These are phyloP conservation scores for Aplidium turbinatum DNA, from an alignment of 23 tunicate genomes.

Conservation along the genomic window DNA sequence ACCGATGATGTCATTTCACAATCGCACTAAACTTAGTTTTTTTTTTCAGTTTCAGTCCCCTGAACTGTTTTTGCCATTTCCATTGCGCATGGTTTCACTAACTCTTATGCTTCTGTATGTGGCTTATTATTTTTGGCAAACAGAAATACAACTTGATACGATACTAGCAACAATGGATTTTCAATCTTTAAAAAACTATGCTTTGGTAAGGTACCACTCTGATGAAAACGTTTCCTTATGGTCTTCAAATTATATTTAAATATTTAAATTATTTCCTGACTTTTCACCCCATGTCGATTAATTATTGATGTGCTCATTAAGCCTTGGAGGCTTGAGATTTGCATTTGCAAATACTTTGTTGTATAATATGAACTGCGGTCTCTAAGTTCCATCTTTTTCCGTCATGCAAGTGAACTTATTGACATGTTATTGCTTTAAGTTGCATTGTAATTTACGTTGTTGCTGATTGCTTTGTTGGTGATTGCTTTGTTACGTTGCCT, in stretches of 20 bases:
- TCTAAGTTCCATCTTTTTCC: too few relatives aligned
- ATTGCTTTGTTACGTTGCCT: too few relatives aligned
- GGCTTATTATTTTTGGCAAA: constrained; percentile 22
- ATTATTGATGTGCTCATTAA: too few relatives aligned
- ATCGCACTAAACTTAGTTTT: not conserved
- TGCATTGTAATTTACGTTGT: too few relatives aligned
- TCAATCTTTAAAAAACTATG: constrained; percentile 19
- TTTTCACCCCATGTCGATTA: too few relatives aligned
- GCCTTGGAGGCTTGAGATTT: too few relatives aligned
- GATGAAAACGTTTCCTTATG: constrained; percentile 25
- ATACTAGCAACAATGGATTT: constrained; percentile 25
- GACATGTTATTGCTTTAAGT: too few relatives aligned
- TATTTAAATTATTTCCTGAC: constrained; percentile 19
- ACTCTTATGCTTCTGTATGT: not conserved
- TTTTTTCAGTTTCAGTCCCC: not conserved
- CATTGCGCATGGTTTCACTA: constrained; percentile 5
- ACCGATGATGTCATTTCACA: not conserved
- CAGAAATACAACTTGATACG: constrained; percentile 18
- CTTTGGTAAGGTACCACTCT: constrained; percentile 21
- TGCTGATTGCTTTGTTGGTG: too few relatives aligned
- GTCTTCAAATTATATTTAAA: constrained; percentile 24
- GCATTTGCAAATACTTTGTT: too few relatives aligned
- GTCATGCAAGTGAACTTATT: too few relatives aligned
- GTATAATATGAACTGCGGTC: too few relatives aligned
- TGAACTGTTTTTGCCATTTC: not conserved